These are phyloP conservation scores for Philotrypesis tridentata DNA, from an alignment of 1,140 invertebrate genomes.

Conservation along the genomic window DNA sequence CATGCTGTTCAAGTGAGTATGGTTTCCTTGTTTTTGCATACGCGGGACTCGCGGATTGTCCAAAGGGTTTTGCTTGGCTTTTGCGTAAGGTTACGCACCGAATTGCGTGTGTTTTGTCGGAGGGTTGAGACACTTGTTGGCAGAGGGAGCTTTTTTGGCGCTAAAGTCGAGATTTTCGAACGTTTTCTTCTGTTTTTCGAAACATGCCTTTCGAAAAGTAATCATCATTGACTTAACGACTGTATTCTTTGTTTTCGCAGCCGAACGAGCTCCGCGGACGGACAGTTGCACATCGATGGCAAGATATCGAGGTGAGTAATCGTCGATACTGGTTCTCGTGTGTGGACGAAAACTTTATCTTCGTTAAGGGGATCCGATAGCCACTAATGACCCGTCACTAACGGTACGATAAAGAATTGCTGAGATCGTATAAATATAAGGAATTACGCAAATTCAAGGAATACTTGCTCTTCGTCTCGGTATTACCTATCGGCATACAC, in stretches of 20 bases:
- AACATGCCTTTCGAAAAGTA: too few species aligned
- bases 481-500: too few species aligned
- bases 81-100: background rate
- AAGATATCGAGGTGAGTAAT: constrained; percentile 64
- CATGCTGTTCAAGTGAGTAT: constrained; percentile 65
- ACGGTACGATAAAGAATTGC: too few species aligned
- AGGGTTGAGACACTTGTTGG: constrained; percentile 1
- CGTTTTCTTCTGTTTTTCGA: background rate
- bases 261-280: constrained; percentile 58
- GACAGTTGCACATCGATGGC: constrained; percentile 57
- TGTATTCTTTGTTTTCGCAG: constrained; percentile 48
- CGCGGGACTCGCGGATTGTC: background rate
- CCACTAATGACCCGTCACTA: too few species aligned
- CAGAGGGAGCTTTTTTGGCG: constrained; percentile 15
- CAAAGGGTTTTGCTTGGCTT: constrained; percentile 16
- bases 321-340: background rate
- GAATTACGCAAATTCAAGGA: too few species aligned
- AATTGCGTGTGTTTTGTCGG: constrained; percentile 5
- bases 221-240: too few species aligned
- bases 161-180: background rate
- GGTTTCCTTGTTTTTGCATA: constrained; percentile 14
- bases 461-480: too few species aligned
- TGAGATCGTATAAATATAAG: too few species aligned
- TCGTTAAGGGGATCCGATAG: too few species aligned
- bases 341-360: too few species aligned